Conservation (phyloP, 2,888 invertebrate species). For the Synergus umbraculus region DNA sequence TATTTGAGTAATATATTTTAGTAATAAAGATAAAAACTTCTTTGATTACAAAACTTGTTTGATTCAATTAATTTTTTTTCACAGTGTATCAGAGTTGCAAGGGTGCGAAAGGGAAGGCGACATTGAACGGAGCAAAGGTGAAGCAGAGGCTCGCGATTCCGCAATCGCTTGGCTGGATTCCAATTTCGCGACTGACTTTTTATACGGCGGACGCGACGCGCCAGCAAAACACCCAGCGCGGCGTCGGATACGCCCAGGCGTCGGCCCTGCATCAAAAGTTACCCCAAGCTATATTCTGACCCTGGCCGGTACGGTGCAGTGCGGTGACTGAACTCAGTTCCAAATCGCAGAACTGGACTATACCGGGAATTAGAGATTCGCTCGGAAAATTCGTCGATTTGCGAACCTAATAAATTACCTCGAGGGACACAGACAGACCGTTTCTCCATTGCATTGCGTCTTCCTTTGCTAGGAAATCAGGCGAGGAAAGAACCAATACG, state of each 20-base stretch:
- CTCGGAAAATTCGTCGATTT: slow-evolving; percentile 50
- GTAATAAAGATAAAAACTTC: no score
- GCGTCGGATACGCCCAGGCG: slow-evolving; percentile 55
- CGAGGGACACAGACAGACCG: background rate
- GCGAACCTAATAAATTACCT: slow-evolving; percentile 53
- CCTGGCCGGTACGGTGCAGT: background rate
- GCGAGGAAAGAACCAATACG: background rate
- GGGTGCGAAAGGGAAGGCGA: slow-evolving; percentile 42
- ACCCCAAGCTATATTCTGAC: slow-evolving; percentile 12
- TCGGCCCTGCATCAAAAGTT: slow-evolving; percentile 44
- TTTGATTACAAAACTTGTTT: no score
- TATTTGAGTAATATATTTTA: no score
- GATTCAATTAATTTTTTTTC: background rate
- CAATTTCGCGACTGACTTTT: slow-evolving; percentile 72
- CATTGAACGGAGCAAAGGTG: slow-evolving; percentile 49
- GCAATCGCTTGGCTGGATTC: slow-evolving; percentile 73
- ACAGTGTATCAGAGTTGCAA: slow-evolving; percentile 8
- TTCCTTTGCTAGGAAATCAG: slow-evolving; percentile 11
- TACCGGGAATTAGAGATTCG: slow-evolving; percentile 21
- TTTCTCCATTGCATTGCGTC: background rate
- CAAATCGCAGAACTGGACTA: background rate
- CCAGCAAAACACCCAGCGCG: slow-evolving; percentile 64
- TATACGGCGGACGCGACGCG: slow-evolving; percentile 64
- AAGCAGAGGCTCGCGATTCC: slow-evolving; percentile 63
- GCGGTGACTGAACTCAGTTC: slow-evolving; percentile 24